These are phyloP conservation scores for Danionella cerebrum DNA, from an alignment of 2,113 vertebrate species.

Conservation along the genomic window DNA sequence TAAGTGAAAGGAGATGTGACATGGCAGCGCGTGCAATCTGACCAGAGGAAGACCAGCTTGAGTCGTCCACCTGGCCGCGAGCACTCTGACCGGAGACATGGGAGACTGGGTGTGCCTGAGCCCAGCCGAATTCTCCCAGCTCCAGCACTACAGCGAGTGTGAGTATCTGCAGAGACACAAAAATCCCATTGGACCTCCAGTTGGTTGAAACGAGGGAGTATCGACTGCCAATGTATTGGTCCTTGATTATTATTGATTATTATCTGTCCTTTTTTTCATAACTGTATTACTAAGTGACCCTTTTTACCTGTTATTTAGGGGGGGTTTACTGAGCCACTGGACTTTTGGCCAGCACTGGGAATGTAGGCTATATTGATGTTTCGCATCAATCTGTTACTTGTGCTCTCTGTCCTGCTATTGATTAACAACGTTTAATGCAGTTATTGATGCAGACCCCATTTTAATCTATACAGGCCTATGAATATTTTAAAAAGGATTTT, in stretches of 20 bases:
- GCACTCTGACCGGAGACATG: slow-evolving; percentile 62
- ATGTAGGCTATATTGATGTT: slow-evolving; percentile 26
- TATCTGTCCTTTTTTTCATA: background rate
- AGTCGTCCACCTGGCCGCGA: background rate
- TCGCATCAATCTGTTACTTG: background rate
- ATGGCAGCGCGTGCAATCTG: slow-evolving; percentile 29
- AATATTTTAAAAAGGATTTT: background rate
- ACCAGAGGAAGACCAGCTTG: slow-evolving; percentile 42
- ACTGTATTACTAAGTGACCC: background rate
- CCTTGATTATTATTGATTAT: no score
- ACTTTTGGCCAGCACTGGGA: slow-evolving; percentile 23
- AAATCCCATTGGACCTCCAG: background rate
- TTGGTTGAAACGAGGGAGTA: background rate
- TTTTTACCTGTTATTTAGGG: slow-evolving; percentile 1
- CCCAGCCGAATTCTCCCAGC: slow-evolving; percentile 80
- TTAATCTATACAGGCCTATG: background rate
- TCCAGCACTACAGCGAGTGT: slow-evolving; percentile 92
- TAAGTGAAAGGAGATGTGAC: slow-evolving; percentile 33
- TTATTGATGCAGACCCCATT: slow-evolving; percentile 23
- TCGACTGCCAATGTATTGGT: background rate
- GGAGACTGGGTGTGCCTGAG: slow-evolving; percentile 84
- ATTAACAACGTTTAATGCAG: slow-evolving; percentile 17
- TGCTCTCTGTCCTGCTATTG: background rate
- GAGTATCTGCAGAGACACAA: slow-evolving; percentile 55
- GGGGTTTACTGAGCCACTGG: background rate